phyloP scores from a whole-genome alignment of 2,888 invertebrate genomes.

The Limnephilus rhombicus region DNA sequence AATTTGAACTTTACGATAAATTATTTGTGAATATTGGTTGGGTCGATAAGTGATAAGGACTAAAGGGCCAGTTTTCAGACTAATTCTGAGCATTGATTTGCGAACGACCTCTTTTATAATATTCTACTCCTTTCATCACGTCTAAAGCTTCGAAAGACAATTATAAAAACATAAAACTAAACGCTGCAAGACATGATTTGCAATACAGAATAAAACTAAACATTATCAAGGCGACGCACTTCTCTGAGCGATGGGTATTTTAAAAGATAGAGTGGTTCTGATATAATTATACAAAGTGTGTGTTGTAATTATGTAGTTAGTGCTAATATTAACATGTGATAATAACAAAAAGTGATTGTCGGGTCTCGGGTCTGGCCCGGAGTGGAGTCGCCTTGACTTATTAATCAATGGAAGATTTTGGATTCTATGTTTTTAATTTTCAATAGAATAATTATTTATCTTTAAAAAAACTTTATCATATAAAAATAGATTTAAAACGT shows the following conservation, averaged over 20 bases:
- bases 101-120: neutral
- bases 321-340: slow-evolving; percentile 52
- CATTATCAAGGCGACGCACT: neutral
- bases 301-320: neutral
- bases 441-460: slow-evolving; percentile 50
- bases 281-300: neutral
- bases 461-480: slow-evolving; percentile 36
- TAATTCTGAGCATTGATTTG: slow-evolving; percentile 14
- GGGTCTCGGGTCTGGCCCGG: neutral
- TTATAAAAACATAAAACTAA: slow-evolving; percentile 42
- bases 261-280: neutral
- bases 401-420: slow-evolving; percentile 63
- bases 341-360: neutral
- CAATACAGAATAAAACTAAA: neutral
- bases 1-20: neutral
- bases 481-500: slow-evolving; percentile 57
- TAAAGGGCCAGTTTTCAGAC: slow-evolving; percentile 13
- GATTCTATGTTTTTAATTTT: slow-evolving; percentile 58
- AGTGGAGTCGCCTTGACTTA: slow-evolving; percentile 6
- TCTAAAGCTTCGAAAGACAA: slow-evolving; percentile 43
- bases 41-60: neutral
- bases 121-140: neutral
- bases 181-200: neutral
- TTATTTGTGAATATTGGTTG: slow-evolving; percentile 30
- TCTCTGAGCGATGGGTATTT: neutral